A percentile compares a stretch with the other conserved stretches of the same genome.
phyloP scores from a whole-genome alignment of 2,797 vertebrate species.

The Chromobotia macracanthus region DNA sequence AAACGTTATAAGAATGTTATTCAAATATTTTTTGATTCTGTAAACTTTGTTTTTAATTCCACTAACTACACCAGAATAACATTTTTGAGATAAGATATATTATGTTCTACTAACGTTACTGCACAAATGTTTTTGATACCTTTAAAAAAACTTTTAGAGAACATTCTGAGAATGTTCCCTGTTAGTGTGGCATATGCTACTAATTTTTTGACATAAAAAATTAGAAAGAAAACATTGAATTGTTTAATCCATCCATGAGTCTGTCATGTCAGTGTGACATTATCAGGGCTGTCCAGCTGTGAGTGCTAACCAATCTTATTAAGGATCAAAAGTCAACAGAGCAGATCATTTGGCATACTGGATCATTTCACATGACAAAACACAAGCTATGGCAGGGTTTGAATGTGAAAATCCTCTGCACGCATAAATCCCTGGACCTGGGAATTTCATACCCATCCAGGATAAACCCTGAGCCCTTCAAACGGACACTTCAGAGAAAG shows the following conservation, averaged over 20 bases:
- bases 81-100: too few species aligned
- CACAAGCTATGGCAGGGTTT: slow-evolving; percentile 60
- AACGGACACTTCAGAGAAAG: slow-evolving; percentile 40
- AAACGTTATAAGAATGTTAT: too few species aligned
- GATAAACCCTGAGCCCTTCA: slow-evolving; percentile 43
- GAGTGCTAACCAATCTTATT: slow-evolving; percentile 22
- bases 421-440: slow-evolving; percentile 67
- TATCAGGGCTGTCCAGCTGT: slow-evolving; percentile 43
- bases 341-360: slow-evolving; percentile 15
- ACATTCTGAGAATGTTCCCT: too few species aligned
- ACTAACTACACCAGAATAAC: too few species aligned
- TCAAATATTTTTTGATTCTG: too few species aligned
- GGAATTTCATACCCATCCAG: slow-evolving; percentile 64
- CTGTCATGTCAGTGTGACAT: slow-evolving; percentile 8
- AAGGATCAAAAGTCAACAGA: slow-evolving; percentile 39
- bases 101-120: too few species aligned
- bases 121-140: too few species aligned
- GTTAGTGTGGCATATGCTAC: background rate
- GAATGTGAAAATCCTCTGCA: slow-evolving; percentile 69
- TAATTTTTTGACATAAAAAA: background rate
- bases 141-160: too few species aligned
- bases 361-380: slow-evolving; percentile 69
- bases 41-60: too few species aligned
- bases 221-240: background rate
- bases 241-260: background rate